Conservation (phyloP, 2,113 vertebrate species). For the Grammomys surdaster region DNA sequence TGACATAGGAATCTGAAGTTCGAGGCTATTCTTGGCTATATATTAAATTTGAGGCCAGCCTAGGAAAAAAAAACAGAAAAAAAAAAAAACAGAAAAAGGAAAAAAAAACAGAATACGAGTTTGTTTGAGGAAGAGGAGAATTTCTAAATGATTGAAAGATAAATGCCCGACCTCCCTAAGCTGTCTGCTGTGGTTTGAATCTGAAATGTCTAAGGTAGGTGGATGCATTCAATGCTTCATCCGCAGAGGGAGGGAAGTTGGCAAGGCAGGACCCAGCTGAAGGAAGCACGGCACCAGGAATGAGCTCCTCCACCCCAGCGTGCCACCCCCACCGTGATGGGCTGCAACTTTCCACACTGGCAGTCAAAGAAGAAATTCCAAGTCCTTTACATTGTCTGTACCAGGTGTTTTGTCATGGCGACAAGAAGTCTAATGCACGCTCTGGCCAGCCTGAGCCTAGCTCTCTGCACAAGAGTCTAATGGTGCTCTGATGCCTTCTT, state of each 20-base stretch:
- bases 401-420: not conserved
- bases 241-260: not conserved
- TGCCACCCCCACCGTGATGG: not conserved
- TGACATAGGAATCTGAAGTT: not conserved
- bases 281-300: not conserved
- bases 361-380: not conserved
- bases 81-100: too few species aligned
- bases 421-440: not conserved
- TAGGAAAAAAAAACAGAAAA: not conserved
- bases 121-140: not conserved
- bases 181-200: not conserved
- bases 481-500: not conserved
- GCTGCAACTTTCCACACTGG: not conserved
- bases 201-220: not conserved
- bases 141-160: not conserved
- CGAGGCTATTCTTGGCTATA: not conserved
- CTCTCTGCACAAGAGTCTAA: too few species aligned
- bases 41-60: not conserved
- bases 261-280: not conserved
- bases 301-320: not conserved
- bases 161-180: not conserved
- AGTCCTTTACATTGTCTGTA: not conserved
- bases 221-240: not conserved
- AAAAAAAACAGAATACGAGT: not conserved
- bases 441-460: not conserved